Conservation (phyloP, 2,888 invertebrate species). For the Aelia acuminata region DNA sequence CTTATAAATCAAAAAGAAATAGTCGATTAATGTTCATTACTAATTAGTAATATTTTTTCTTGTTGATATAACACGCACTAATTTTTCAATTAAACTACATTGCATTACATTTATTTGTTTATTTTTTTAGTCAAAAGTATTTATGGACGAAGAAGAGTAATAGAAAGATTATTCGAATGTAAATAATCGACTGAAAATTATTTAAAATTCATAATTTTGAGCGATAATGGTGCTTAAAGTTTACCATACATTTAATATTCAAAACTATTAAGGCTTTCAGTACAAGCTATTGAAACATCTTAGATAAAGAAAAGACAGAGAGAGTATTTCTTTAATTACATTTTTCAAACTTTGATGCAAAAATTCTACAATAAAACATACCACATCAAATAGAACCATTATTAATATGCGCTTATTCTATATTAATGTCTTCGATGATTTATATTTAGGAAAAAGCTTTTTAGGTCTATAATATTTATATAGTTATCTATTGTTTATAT, state of each 20-base stretch:
- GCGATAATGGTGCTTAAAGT: background rate
- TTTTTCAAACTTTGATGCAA: background rate
- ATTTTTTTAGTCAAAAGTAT: too few species aligned
- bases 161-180: background rate
- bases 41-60: too few species aligned
- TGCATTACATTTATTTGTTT: background rate
- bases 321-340: background rate
- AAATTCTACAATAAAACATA: background rate
- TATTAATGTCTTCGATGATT: too few species aligned
- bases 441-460: too few species aligned
- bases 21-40: background rate
- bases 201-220: background rate
- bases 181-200: background rate
- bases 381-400: background rate
- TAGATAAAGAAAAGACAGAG: background rate
- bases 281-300: background rate
- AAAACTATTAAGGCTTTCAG: background rate
- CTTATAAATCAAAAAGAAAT: background rate
- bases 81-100: background rate
- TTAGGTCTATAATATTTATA: too few species aligned
- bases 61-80: too few species aligned
- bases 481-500: too few species aligned
- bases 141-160: background rate
- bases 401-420: background rate
- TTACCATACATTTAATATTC: background rate